Evolutionary conservation across 2,113 vertebrate species (phyloP).

Genomic region (Pavo muticus): DNA sequence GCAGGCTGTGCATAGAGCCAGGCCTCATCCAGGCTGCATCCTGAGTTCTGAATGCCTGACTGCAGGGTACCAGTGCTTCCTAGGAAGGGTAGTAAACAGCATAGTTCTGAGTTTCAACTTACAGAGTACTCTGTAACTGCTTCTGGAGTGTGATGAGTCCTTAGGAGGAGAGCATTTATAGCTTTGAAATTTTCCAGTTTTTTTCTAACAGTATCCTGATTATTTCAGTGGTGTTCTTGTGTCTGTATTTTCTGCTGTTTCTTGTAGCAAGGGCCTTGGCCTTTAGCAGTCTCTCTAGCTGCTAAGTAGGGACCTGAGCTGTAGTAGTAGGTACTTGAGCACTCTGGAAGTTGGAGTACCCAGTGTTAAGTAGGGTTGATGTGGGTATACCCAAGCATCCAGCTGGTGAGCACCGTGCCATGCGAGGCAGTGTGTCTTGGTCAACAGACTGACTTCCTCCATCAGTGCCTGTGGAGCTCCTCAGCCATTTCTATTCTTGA

Average conservation of each 20-base stretch:
- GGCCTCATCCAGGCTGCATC: neutral
- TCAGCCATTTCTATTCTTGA: neutral
- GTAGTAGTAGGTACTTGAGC: neutral
- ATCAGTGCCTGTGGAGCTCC: neutral
- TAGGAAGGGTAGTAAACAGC: neutral
- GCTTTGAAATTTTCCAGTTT: neutral
- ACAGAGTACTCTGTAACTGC: neutral
- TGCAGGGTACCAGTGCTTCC: neutral
- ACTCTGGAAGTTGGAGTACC: neutral
- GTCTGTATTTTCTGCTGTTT: neutral
- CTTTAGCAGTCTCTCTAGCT: neutral
- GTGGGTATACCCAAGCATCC: neutral
- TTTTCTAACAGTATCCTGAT: neutral
- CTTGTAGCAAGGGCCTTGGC: neutral
- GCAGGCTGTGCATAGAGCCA: rapidly evolving
- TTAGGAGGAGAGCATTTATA: neutral
- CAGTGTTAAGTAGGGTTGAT: neutral
- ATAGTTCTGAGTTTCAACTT: neutral
- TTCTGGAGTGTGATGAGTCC: neutral
- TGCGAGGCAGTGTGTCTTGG: neutral
- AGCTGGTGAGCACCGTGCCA: neutral
- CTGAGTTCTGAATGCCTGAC: neutral
- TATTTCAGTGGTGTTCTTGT: neutral
- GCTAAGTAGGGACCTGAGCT: neutral
- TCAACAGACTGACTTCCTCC: neutral